phyloP scores from a whole-genome alignment of 2,888 invertebrate genomes.

The Spisula subtruncata region DNA sequence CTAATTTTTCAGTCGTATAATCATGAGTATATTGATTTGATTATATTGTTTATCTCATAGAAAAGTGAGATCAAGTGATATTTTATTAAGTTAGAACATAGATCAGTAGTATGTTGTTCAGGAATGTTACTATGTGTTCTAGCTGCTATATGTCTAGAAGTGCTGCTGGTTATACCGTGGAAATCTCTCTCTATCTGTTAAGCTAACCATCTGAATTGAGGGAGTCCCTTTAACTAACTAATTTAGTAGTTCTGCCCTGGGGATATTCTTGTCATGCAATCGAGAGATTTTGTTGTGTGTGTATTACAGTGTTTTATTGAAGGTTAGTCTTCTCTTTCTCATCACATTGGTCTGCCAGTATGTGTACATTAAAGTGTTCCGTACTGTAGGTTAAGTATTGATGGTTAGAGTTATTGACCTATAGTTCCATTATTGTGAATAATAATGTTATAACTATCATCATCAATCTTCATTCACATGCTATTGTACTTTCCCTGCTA shows the following conservation, averaged over 20 bases:
- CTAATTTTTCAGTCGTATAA: neutral
- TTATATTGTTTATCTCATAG: neutral
- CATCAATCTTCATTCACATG: neutral
- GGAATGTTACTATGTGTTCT: neutral
- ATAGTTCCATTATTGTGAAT: neutral
- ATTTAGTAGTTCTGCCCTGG: neutral
- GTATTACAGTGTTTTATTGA: neutral
- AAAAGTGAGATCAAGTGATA: constrained; percentile 14
- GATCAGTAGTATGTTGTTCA: neutral
- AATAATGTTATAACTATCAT: neutral
- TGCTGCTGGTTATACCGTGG: neutral
- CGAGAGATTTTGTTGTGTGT: neutral
- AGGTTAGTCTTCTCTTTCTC: too few relatives aligned
- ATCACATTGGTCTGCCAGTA: neutral
- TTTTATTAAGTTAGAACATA: neutral
- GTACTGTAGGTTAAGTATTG: neutral
- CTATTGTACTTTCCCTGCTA: neutral
- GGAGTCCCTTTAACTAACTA: neutral
- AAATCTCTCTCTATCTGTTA: neutral
- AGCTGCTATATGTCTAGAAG: neutral
- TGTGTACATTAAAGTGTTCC: neutral
- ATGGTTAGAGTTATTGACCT: neutral
- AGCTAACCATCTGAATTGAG: neutral
- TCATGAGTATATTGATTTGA: neutral
- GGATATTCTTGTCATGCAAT: constrained; percentile 10